Evolutionary conservation across 2,113 vertebrate genomes (phyloP).

Genomic region (Scomber japonicus): DNA sequence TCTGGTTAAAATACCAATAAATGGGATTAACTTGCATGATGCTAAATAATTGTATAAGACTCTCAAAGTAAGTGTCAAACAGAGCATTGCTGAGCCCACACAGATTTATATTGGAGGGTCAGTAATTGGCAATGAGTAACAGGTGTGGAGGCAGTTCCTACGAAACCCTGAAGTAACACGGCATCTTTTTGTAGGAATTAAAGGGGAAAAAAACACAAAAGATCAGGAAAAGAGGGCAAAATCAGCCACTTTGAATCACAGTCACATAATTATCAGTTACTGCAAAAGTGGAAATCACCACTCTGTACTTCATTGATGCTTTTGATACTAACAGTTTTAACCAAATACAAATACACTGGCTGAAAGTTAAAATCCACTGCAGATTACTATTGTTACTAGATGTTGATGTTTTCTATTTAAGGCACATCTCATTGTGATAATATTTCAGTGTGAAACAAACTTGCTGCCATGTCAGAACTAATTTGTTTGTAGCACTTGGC

Average conservation of each 20-base stretch:
- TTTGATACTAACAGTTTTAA: background rate
- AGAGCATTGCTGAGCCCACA: accelerated
- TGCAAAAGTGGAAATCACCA: background rate
- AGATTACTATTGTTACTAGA: no score
- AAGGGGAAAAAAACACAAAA: background rate
- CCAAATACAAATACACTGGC: background rate
- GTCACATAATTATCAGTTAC: background rate
- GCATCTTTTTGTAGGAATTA: background rate
- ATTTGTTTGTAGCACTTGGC: background rate
- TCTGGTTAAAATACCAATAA: background rate
- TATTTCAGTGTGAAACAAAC: background rate
- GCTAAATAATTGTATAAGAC: no score
- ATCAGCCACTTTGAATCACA: background rate
- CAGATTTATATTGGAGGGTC: slow-evolving; percentile 19
- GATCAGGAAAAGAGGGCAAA: background rate
- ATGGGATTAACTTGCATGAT: no score
- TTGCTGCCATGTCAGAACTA: background rate
- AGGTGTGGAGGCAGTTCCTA: slow-evolving; percentile 19
- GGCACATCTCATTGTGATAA: background rate
- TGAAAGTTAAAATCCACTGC: background rate
- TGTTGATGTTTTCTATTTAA: background rate
- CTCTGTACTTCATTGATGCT: background rate
- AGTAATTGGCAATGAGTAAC: slow-evolving; percentile 3
- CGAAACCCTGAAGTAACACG: slow-evolving; percentile 1
- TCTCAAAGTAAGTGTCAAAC: background rate